Evolutionary conservation across 2,888 invertebrate genomes (phyloP).

Genomic region (Timema cristinae): DNA sequence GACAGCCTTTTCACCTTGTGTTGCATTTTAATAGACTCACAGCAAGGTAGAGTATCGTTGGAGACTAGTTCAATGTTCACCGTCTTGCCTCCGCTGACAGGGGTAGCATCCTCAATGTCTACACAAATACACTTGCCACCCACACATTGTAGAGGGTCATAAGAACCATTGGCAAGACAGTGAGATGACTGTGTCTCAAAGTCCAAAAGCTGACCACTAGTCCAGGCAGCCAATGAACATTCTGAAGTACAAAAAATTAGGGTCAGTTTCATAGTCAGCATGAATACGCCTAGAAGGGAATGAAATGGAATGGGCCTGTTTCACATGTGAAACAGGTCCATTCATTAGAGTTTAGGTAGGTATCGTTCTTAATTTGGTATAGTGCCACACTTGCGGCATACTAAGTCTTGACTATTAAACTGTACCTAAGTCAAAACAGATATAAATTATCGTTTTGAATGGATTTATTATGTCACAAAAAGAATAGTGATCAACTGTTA

Average conservation of each 20-base stretch:
- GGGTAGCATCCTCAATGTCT: conserved; percentile 51
- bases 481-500: too few species aligned
- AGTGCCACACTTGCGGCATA: too few species aligned
- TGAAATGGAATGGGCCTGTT: too few species aligned
- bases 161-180: conserved; percentile 63
- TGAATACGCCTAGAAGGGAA: too few species aligned
- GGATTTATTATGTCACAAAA: too few species aligned
- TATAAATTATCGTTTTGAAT: too few species aligned
- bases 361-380: too few species aligned
- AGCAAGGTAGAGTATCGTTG: conserved; percentile 42
- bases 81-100: conserved; percentile 37
- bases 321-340: too few species aligned
- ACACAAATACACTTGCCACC: conserved; percentile 59
- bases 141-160: conserved; percentile 63
- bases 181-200: conserved; percentile 49
- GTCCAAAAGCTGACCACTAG: conserved; percentile 46
- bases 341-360: too few species aligned
- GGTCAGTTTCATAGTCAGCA: not conserved
- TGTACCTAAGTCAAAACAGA: too few species aligned
- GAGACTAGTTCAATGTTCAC: conserved; percentile 41
- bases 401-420: too few species aligned
- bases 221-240: conserved; percentile 55
- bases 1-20: too few species aligned
- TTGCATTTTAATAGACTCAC: conserved; percentile 40
- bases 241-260: conserved; percentile 43